Percentiles rank a stretch among this genome's conserved stretches.
Conservation (phyloP, 2,888 invertebrate species). For the Beris morrisii region DNA sequence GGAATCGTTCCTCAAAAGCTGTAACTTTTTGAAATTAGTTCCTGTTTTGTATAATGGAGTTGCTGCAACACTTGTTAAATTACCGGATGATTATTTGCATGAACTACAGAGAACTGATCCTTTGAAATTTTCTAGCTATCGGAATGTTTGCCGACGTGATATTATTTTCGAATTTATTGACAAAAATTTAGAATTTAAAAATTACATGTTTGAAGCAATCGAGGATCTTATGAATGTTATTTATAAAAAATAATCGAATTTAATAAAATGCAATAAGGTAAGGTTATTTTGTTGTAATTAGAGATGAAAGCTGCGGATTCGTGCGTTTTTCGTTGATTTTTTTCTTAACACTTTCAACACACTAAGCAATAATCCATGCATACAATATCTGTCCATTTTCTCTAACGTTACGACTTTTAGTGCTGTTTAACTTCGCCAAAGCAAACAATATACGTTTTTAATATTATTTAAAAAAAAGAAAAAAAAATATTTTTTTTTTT, state of each 20-base stretch:
- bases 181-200: conserved; percentile 41
- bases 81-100: conserved; percentile 51
- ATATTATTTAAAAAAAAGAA: too few species aligned
- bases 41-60: conserved; percentile 54
- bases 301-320: too few species aligned
- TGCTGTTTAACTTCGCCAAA: too few species aligned
- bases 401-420: too few species aligned
- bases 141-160: conserved; percentile 47
- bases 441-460: too few species aligned
- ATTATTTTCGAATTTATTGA: conserved; percentile 43
- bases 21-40: conserved; percentile 50
- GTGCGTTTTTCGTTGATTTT: too few species aligned
- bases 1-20: conserved; percentile 49
- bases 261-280: too few species aligned
- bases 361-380: too few species aligned
- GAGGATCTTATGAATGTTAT: conserved; percentile 46
- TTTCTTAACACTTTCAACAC: too few species aligned
- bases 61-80: conserved; percentile 46
- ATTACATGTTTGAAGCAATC: conserved; percentile 45
- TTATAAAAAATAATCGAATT: conserved; percentile 7
- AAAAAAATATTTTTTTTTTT: too few species aligned
- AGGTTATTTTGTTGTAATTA: too few species aligned
- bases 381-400: too few species aligned
- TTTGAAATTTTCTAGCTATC: conserved; percentile 52
- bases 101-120: conserved; percentile 49